These are phyloP conservation scores for Drosophila prolongata DNA, from an alignment of 2,888 invertebrate genomes.

Conservation along the genomic window DNA sequence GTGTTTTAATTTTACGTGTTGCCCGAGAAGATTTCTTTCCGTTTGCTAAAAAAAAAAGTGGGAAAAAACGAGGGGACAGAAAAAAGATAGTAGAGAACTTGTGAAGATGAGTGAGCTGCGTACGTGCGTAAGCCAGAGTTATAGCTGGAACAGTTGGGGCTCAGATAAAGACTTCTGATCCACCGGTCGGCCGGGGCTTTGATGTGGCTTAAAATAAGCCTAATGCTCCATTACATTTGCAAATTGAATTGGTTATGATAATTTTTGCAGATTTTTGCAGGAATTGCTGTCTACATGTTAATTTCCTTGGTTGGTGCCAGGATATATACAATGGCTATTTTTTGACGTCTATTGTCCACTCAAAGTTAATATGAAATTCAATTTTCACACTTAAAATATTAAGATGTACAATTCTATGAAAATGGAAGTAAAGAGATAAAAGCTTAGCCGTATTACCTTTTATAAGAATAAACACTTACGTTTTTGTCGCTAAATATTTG, in stretches of 20 bases:
- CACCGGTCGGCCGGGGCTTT: conserved; percentile 35
- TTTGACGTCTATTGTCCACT: neutral
- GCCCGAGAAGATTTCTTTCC: conserved; percentile 53
- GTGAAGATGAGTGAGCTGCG: conserved; percentile 71
- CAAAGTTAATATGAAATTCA: neutral
- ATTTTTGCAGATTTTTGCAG: conserved; percentile 1
- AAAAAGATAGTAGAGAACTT: conserved; percentile 52
- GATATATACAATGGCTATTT: neutral
- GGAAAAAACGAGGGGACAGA: conserved; percentile 15
- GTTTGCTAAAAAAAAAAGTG: conserved; percentile 42
- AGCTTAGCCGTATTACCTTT: no score
- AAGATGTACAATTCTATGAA: neutral
- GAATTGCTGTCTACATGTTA: neutral
- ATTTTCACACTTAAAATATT: neutral
- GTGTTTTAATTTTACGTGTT: conserved; percentile 78
- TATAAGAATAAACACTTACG: no score
- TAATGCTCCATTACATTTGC: conserved; percentile 60
- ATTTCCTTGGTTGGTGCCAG: neutral
- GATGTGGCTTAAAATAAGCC: conserved; percentile 33
- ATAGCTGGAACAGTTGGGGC: conserved; percentile 31
- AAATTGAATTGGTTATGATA: conserved; percentile 18
- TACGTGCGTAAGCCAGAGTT: conserved; percentile 73
- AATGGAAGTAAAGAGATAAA: no score
- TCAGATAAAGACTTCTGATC: conserved; percentile 19
- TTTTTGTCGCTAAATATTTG: no score